phyloP scores from a whole-genome alignment of 2,888 invertebrate species.

The Sarcophaga carnaria region DNA sequence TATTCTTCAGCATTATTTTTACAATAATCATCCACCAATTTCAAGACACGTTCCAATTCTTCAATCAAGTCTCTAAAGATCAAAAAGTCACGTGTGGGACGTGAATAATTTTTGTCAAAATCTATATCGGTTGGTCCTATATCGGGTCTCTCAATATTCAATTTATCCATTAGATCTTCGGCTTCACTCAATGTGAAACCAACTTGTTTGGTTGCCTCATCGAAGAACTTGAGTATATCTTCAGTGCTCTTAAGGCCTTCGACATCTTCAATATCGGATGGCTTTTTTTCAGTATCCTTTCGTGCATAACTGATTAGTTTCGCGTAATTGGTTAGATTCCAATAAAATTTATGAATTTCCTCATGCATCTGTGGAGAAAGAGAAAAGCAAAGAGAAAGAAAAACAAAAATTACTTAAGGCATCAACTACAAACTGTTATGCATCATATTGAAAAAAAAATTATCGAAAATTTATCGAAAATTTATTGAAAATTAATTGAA shows the following conservation, averaged over 20 bases:
- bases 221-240: slow-evolving; percentile 58
- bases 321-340: slow-evolving; percentile 69
- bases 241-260: slow-evolving; percentile 44
- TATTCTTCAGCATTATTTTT: slow-evolving; percentile 43
- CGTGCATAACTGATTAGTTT: slow-evolving; percentile 54
- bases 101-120: slow-evolving; percentile 35
- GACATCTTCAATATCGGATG: slow-evolving; percentile 59
- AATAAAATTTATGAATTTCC: slow-evolving; percentile 71
- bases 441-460: too few relatives aligned
- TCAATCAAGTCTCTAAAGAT: slow-evolving; percentile 68
- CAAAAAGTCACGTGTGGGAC: slow-evolving; percentile 67
- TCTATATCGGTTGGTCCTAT: slow-evolving; percentile 34
- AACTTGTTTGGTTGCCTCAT: slow-evolving; percentile 39
- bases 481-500: too few relatives aligned
- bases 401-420: background rate
- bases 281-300: slow-evolving; percentile 58
- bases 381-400: background rate
- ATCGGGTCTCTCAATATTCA: slow-evolving; percentile 63
- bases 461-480: too few relatives aligned
- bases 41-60: slow-evolving; percentile 57
- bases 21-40: slow-evolving; percentile 58
- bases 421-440: background rate
- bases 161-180: slow-evolving; percentile 41
- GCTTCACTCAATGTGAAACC: slow-evolving; percentile 58
- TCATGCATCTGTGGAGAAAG: slow-evolving; percentile 40